phyloP scores from a whole-genome alignment of 2,797 vertebrate genomes.

The Nothura maculosa region DNA sequence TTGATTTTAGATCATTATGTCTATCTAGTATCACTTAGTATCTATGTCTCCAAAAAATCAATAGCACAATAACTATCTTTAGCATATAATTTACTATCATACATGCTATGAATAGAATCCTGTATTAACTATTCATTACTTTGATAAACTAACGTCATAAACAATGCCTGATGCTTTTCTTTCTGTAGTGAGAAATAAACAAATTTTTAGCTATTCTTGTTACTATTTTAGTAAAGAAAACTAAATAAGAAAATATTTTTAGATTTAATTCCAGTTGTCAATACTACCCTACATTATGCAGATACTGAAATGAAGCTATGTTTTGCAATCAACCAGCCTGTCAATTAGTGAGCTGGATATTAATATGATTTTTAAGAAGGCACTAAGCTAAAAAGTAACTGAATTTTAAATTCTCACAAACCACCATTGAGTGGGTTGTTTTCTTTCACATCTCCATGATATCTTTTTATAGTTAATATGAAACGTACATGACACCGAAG shows the following conservation, averaged over 20 bases:
- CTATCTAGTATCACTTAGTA: background rate
- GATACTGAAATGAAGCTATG: background rate
- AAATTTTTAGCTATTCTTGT: background rate
- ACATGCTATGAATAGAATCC: background rate
- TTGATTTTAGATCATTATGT: slow-evolving; percentile 6
- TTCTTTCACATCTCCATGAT: fast-evolving
- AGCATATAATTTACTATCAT: background rate
- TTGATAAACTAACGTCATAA: background rate
- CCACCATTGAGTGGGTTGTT: background rate
- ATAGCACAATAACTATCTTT: background rate
- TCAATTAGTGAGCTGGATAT: background rate
- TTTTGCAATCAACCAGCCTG: background rate
- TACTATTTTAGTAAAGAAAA: background rate
- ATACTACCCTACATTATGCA: background rate
- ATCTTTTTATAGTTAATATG: background rate
- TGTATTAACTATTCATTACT: background rate
- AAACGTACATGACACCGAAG: background rate
- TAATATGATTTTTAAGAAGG: background rate
- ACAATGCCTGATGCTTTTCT: background rate
- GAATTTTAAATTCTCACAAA: background rate
- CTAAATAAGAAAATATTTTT: background rate
- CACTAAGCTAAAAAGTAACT: background rate
- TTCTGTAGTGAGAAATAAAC: background rate
- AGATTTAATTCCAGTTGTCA: background rate
- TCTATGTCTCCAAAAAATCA: slow-evolving; percentile 15